Evolutionary conservation across 2,888 invertebrate species (phyloP).

Genomic region (Drosophila tanythrix): DNA sequence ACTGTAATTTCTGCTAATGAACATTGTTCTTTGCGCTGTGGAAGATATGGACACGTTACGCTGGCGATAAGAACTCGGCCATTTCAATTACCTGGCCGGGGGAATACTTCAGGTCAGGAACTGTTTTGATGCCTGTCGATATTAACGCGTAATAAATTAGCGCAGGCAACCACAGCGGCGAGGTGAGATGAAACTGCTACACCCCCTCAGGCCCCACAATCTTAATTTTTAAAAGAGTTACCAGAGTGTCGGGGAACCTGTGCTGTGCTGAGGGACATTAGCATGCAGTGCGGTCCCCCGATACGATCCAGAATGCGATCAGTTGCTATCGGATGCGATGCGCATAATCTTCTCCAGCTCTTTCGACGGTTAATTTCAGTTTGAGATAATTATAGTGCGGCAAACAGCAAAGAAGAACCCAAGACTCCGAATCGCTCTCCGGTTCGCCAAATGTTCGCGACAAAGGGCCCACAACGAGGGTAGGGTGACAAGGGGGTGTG

Average conservation of each 20-base stretch:
- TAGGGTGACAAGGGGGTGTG: not conserved
- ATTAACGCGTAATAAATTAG: constrained; percentile 83
- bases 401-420: constrained; percentile 65
- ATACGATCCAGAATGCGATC: constrained; percentile 34
- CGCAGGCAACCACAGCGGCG: constrained; percentile 64
- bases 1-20: constrained; percentile 1
- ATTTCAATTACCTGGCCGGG: constrained; percentile 1
- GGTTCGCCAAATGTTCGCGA: constrained; percentile 8
- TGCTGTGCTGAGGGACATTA: constrained; percentile 20
- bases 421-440: not conserved
- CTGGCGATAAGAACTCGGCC: constrained; percentile 2
- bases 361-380: constrained; percentile 83
- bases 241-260: not conserved
- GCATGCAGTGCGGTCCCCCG: constrained; percentile 60
- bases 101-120: not conserved
- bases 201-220: too few species aligned
- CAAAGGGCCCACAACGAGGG: constrained; percentile 18
- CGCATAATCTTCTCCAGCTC: constrained; percentile 78
- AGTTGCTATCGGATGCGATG: constrained; percentile 50
- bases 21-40: not conserved
- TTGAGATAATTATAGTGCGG: constrained; percentile 84
- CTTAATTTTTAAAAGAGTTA: not conserved
- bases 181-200: not conserved
- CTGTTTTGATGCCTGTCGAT: constrained; percentile 68
- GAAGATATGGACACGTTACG: not conserved